Evolutionary conservation across 2,113 vertebrate species (phyloP), one percentile per base, ranked within the genome.

Genomic region (Protobothrops flavoviridis): DNA sequence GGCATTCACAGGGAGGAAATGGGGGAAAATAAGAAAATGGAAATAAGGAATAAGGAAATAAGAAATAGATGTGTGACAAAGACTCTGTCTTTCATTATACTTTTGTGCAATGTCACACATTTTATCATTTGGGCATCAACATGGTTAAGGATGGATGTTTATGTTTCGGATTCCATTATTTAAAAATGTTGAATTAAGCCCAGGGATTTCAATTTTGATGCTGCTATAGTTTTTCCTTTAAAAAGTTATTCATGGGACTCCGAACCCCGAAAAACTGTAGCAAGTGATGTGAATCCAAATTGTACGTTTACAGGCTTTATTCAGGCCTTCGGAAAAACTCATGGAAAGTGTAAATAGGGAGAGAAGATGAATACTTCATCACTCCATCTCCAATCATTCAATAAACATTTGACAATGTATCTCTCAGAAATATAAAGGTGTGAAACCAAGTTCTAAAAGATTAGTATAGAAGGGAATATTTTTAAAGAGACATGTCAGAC

Each of bases 391-490:
- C 48, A 81, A 55, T 29, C 61, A 74, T 74, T 39, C 61, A 91
- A 50, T 53, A 43, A 91, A 81, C 23, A 3, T 23, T 64, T 64
- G 57, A 48, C 64, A 61, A 50, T 45, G 20, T 52, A 26, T 53
- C 23, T 21, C 59, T 87, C 8, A 23, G 15, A 59, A 21, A 29
- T 56, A 48, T 7, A 50, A 50, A 50, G 48, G 2, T 53, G 74
- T 93, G 81, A 89, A 55, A 24, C 56, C 95, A 90, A 52, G 45
- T 96, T 96, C 96, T 59, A 93, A 95, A 95, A 92, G 95, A 90
- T 95, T 52, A 86, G 3, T 94, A 7, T 64, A 33, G 92, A 96
- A 90, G 39, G 94, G 55, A 89, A 64, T 91, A 29, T 59, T 93
- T n/a, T 90, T 91, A 92, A 96, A 91, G 64, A 95, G 94, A 90